Evolutionary conservation across 2,113 vertebrate genomes (phyloP), one percentile per base, ranked within the genome.

Genomic region (Sporophila hypoxantha): DNA sequence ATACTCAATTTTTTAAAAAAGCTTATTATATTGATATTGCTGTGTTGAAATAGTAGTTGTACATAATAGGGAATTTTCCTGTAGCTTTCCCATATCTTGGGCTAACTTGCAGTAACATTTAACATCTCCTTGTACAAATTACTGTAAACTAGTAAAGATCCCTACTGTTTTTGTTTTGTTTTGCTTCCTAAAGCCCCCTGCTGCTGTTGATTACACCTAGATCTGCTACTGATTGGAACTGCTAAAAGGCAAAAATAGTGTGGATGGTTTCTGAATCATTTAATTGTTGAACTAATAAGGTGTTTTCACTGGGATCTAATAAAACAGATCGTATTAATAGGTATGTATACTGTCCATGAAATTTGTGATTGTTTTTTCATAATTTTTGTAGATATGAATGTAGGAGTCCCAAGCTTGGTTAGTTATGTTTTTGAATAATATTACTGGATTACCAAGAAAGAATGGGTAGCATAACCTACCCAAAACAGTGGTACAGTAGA

Each of bases 121-220:
- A 95, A 96, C 94, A 92, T 96, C 96, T 95, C 83, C 95, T 96
- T 95, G 91, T 97, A 96, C 97, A 97, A 97, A 96, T 97, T 97
- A 95, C 96, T 94, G 94, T 96, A 96, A 97, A 96, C 96, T 97
- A 95, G 96, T 95, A 95, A 95, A 97, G 97, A 97, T 96, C 95
- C 97, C 97, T 92, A 97, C 97, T 98, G 97, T 96, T 97, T 98
- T 95, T 98, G 97, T 98, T 98, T 97, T 98, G 97, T 97, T 98
- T 98, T 98, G 97, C 97, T 97, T 97, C 96, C 96, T 96, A 94
- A 97, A 97, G 87, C 97, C 97, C 97, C 97, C 97, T 97, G 97
- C 97, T 98, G 97, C 97, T 97, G 97, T 97, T 98, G 97, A 98
- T 98, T 97, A 97, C 97, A 98, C 97, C 97, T 97, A 97, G 97